Base-by-base conservation (phyloP, 2,888 invertebrate genomes). In the Cataglyphis altisquamis region DNA sequence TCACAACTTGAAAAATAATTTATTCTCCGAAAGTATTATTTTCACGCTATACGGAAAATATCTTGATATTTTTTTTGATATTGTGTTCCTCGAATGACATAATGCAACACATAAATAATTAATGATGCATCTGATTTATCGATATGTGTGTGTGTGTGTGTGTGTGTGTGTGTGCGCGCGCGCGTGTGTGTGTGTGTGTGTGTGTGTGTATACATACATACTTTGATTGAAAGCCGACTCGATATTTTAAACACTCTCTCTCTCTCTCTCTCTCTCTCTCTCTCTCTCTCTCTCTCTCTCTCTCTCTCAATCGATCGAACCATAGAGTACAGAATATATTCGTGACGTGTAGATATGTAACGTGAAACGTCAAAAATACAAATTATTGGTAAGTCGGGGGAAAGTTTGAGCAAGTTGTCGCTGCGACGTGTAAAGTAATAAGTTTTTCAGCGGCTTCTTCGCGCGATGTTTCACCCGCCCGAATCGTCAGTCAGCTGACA, bases 401-500 rank as follows among this genome's bases (percentile, higher is more conserved):
- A 25, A 8, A 39, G 52, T 29, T 55, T 1, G 8, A 39, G 18
- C 18, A 25, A 67, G 4, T 41, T 48, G 21, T 52, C 12, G 2
- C 5, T 25, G 48, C n/a, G 18, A 48, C 10, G 21, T 5, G 52
- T 52, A 32, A 62, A 74, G 18, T 25, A 48, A 64, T 4, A 41
- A 32, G 21, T 74, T 77, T 39, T 12, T 66, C n/a, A 48, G 39
- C 21, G 39, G 48, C 25, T 57, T 72, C 67, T 29, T 57, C 36
- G 60, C 29, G 21, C n/a, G 77, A 68, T 45, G 62, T 68, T 85
- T 52, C 64, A 52, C 41, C 21, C 6, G 15, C 45, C 15, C 29
- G 41, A 55, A 77, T 77, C 67, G 55, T 55, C 81, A 82, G 48
- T 73, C 55, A 64, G 10, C 48, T 45, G 70, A 32, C 36, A 77